phyloP scores from a whole-genome alignment of 2,113 vertebrate species.

The Pyrgilauda ruficollis region DNA sequence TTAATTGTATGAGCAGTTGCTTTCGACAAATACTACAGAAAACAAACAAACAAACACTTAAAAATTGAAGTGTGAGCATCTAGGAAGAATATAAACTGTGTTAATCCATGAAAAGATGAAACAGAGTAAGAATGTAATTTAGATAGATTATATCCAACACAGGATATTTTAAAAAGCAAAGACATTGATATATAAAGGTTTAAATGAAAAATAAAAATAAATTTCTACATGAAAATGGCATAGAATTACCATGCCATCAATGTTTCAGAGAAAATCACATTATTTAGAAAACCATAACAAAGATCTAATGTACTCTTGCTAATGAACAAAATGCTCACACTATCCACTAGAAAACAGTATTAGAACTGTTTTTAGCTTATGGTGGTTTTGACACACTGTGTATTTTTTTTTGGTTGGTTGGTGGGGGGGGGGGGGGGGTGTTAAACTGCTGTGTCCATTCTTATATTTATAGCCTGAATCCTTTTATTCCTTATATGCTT shows the following conservation, averaged over 20 bases:
- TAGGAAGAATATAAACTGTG: background rate
- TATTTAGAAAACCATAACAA: background rate
- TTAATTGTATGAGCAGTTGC: background rate
- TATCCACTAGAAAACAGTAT: background rate
- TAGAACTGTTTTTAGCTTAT: background rate
- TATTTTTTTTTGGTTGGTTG: background rate
- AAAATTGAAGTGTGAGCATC: background rate
- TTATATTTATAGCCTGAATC: background rate
- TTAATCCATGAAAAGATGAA: background rate
- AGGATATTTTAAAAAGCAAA: background rate
- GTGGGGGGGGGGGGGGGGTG: too few relatives aligned
- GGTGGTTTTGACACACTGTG: background rate
- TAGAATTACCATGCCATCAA: background rate
- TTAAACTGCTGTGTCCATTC: background rate
- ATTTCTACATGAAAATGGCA: background rate
- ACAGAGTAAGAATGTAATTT: background rate
- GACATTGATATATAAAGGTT: background rate
- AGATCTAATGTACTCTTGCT: background rate
- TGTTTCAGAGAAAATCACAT: background rate
- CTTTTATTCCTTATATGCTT: background rate
- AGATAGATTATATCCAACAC: background rate
- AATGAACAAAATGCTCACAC: background rate
- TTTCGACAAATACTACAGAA: background rate
- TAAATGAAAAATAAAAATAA: background rate
- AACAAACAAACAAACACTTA: background rate